Evolutionary conservation across 2,888 invertebrate species (phyloP).

Genomic region (Linyphia triangularis): DNA sequence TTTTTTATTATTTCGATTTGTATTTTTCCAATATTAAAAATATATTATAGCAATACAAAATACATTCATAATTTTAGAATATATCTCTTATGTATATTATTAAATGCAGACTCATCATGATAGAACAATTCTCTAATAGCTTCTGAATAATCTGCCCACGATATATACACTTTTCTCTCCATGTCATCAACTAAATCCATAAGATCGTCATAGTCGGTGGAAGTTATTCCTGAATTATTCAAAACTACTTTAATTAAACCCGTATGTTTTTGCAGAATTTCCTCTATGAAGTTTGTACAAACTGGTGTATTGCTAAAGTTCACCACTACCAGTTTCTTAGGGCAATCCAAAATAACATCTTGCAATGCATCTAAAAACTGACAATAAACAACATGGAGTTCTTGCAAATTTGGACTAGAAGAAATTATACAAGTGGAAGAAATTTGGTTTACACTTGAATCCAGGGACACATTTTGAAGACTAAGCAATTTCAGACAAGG

Average conservation of each 20-base stretch:
- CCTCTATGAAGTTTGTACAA: slow-evolving; percentile 33
- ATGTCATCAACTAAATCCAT: slow-evolving; percentile 64
- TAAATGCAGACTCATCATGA: slow-evolving; percentile 23
- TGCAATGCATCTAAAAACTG: slow-evolving; percentile 32
- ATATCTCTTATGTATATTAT: slow-evolving; percentile 32
- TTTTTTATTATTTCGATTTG: too few relatives aligned
- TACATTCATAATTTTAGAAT: slow-evolving; percentile 62
- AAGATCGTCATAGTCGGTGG: slow-evolving; percentile 58
- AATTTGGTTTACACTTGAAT: slow-evolving; percentile 14
- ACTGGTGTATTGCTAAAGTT: slow-evolving; percentile 62
- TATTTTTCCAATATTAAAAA: slow-evolving; percentile 17
- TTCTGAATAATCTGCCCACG: slow-evolving; percentile 65
- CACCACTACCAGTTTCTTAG: slow-evolving; percentile 33
- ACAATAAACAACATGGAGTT: slow-evolving; percentile 44
- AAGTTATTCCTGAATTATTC: slow-evolving; percentile 57
- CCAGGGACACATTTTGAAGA: slow-evolving; percentile 30
- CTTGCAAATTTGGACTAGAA: slow-evolving; percentile 55
- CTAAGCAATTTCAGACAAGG: slow-evolving; percentile 32
- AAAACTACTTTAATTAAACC: slow-evolving; percentile 21
- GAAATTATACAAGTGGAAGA: slow-evolving; percentile 35
- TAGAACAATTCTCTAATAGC: slow-evolving; percentile 54
- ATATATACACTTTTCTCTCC: slow-evolving; percentile 45
- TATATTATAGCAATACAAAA: not conserved
- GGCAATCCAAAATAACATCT: slow-evolving; percentile 39
- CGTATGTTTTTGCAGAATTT: slow-evolving; percentile 35